Evolutionary conservation across 2,888 invertebrate genomes (phyloP).

Genomic region (Oxytorus armatus): DNA sequence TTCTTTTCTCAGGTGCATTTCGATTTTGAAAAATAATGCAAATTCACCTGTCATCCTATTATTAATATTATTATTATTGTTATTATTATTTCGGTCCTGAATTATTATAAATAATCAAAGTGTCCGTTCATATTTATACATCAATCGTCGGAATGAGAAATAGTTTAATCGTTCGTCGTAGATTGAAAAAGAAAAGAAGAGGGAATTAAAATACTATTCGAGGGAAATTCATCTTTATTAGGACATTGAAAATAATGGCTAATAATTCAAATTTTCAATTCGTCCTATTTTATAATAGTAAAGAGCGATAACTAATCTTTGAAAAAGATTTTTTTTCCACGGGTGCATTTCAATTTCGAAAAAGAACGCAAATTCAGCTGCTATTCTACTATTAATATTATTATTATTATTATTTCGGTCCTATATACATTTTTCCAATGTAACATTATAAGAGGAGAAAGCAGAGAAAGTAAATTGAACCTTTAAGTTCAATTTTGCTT

Average conservation of each 20-base stretch:
- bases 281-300: no score
- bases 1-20: neutral
- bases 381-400: neutral
- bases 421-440: neutral
- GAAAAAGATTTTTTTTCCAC: no score
- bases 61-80: neutral
- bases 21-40: neutral
- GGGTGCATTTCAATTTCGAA: neutral
- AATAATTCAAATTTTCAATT: no score
- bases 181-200: neutral
- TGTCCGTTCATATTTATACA: neutral
- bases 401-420: neutral
- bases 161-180: conserved; percentile 13
- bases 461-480: conserved; percentile 19
- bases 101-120: neutral
- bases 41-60: neutral
- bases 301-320: no score
- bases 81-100: neutral
- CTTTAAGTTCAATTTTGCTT: conserved; percentile 35
- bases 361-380: neutral
- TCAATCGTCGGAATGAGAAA: neutral
- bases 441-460: conserved; percentile 12
- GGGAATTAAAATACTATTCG: conserved; percentile 6
- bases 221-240: no score
- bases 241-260: no score